Evolutionary conservation across 23 tunicate genomes (phyloP).

Genomic region (Corella eumyota): DNA sequence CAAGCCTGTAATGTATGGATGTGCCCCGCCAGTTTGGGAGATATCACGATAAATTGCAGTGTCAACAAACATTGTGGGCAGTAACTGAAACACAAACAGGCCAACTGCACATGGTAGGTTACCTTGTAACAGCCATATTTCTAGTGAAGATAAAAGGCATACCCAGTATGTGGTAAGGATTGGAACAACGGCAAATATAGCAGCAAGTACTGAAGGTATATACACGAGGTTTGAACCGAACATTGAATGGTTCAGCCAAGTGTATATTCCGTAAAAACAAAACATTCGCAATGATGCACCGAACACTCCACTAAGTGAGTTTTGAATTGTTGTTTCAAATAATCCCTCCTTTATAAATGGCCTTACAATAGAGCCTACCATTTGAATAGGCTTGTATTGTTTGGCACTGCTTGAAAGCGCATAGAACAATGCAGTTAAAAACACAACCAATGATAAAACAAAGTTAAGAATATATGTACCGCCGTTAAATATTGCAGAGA

Average conservation of each 20-base stretch:
- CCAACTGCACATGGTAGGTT: slow-evolving; percentile 37
- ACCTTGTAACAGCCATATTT: slow-evolving; percentile 79
- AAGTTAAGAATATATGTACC: slow-evolving; percentile 71
- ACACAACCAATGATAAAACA: slow-evolving; percentile 50
- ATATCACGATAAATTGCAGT: slow-evolving; percentile 74
- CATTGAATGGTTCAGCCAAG: slow-evolving; percentile 77
- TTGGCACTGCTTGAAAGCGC: slow-evolving; percentile 46
- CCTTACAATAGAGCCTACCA: slow-evolving; percentile 28
- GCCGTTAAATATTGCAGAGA: slow-evolving; percentile 42
- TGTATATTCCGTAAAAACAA: slow-evolving; percentile 87
- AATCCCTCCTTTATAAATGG: slow-evolving; percentile 21
- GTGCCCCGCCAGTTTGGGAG: slow-evolving; percentile 49
- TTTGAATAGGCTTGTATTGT: slow-evolving; percentile 68
- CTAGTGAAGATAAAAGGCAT: slow-evolving; percentile 61
- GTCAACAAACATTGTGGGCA: slow-evolving; percentile 84
- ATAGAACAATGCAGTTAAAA: slow-evolving; percentile 73
- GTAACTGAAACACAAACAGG: slow-evolving; percentile 41
- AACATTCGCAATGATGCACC: slow-evolving; percentile 89
- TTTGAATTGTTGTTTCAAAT: slow-evolving; percentile 52
- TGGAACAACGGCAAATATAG: slow-evolving; percentile 70
- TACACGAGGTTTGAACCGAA: slow-evolving; percentile 67
- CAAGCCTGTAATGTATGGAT: slow-evolving; percentile 77
- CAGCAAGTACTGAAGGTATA: slow-evolving; percentile 80
- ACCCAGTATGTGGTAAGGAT: slow-evolving; percentile 78
- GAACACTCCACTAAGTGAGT: slow-evolving; percentile 82